Evolutionary conservation across 2,888 invertebrate species (phyloP), one percentile per base, ranked within the genome.

Genomic region (Drosophila emarginata): DNA sequence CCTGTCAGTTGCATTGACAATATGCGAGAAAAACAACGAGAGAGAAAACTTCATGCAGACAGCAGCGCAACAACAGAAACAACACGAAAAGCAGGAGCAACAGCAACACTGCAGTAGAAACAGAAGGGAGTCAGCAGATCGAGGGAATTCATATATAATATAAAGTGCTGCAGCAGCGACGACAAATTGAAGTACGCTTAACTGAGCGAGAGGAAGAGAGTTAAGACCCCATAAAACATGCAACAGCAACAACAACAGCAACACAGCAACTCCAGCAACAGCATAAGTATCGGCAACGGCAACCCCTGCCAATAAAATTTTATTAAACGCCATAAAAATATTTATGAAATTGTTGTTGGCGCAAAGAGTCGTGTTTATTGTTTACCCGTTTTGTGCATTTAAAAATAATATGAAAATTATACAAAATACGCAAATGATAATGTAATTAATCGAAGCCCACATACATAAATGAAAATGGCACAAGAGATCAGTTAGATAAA

Each of bases 251-350:
- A 45, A 2, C 40, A 12, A 18, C 18, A 21, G 14, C 51, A n/a
- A n/a, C n/a, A n/a, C 45, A 45, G 21, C 45, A 45, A 2, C 40
- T 4, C 9, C 18, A 21, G 14, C 51, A 32, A 11, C 23, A 6
- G 0, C n/a, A 28, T 39, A 32, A n/a, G 58, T 7, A 6, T 15
- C 53, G 2, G 39, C 21, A 50, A 50, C 64, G 21, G 45, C 64
- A 39, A 68, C 70, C 76, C 53, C 64, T 62, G 77, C 78, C 75
- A 80, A 84, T 84, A 84, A 79, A 84, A 86, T 80, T 84, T 84
- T 86, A 84, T 86, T 76, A 83, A 84, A 81, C 84, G 76, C 84
- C 87, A 84, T 84, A 83, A 84, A 83, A 86, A 79, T 83, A 84
- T 83, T 84, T 84, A 78, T 79, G 79, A 86, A 84, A 84, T 79